A percentile compares a stretch with the other conserved stretches of the same genome.
Evolutionary conservation across 1,140 invertebrate genomes (phyloP).

Genomic region (Sarcophaga bullata): DNA sequence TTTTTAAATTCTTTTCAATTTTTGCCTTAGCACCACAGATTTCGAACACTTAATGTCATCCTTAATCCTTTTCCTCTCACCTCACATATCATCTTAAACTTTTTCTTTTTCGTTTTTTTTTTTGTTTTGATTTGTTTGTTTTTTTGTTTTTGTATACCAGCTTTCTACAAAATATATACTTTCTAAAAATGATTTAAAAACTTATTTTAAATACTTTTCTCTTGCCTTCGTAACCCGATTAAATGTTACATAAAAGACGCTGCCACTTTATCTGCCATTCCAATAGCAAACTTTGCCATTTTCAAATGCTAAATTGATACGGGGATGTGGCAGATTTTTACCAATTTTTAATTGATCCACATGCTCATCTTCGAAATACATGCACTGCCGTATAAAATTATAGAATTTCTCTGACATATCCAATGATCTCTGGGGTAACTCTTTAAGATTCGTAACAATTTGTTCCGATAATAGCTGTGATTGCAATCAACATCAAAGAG

Average conservation of each 20-base stretch:
- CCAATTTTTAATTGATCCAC: slow-evolving; percentile 72
- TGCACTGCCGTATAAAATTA: slow-evolving; percentile 78
- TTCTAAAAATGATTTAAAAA: no score
- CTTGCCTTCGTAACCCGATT: no score
- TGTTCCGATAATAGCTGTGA: slow-evolving; percentile 71
- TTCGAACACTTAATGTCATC: no score
- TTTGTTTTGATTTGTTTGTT: no score
- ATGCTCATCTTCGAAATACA: slow-evolving; percentile 74
- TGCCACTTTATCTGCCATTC: slow-evolving; percentile 72
- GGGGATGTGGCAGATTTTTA: slow-evolving; percentile 70
- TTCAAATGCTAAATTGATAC: slow-evolving; percentile 73
- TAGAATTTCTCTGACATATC: slow-evolving; percentile 75
- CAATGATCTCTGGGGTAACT: slow-evolving; percentile 74
- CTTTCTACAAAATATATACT: no score
- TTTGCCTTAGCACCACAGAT: no score
- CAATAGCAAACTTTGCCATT: slow-evolving; percentile 73
- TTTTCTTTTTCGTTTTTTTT: no score
- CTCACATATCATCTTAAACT: no score
- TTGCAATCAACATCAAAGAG: slow-evolving; percentile 87
- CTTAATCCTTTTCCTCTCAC: no score
- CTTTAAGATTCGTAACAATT: slow-evolving; percentile 69
- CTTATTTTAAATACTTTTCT: background rate
- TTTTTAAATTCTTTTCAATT: no score
- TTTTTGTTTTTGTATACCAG: no score
- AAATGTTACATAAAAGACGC: no score